These are phyloP conservation scores for Drosophila auraria DNA, from an alignment of 1,140 invertebrate species.

Conservation along the genomic window DNA sequence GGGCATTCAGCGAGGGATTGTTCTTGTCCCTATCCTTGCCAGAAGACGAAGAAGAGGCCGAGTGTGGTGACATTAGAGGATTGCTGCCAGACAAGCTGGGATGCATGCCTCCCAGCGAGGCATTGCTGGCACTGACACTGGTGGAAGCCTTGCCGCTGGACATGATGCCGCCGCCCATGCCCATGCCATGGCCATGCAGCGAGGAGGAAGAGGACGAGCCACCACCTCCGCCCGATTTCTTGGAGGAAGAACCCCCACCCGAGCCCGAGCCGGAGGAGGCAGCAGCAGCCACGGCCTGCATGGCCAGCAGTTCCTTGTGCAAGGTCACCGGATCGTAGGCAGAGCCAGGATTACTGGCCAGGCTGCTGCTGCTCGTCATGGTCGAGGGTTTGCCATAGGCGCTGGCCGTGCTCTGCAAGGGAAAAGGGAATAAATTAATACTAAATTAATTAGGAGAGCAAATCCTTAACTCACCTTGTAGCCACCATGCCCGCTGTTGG, in stretches of 20 bases:
- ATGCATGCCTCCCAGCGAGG: conserved; percentile 56
- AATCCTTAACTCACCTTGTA: conserved; percentile 67
- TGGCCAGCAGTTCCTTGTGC: conserved; percentile 84
- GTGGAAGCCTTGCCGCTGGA: conserved; percentile 62
- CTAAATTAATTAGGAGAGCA: neutral
- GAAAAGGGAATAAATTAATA: neutral
- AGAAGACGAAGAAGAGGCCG: conserved; percentile 41
- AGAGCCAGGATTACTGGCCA: conserved; percentile 71
- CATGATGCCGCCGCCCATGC: conserved; percentile 59
- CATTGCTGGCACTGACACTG: conserved; percentile 65
- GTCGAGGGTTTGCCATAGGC: conserved; percentile 77
- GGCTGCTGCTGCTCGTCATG: conserved; percentile 70
- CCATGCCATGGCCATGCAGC: conserved; percentile 61
- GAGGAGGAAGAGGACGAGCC: conserved; percentile 46
- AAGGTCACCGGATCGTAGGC: conserved; percentile 83
- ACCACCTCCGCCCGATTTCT: conserved; percentile 71
- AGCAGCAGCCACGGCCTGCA: conserved; percentile 83
- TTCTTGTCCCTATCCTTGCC: conserved; percentile 75
- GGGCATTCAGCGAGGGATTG: conserved; percentile 81
- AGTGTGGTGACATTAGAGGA: conserved; percentile 72
- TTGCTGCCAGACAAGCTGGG: conserved; percentile 43
- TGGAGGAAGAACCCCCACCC: conserved; percentile 66
- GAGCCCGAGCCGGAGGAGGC: conserved; percentile 62
- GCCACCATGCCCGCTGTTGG: conserved; percentile 66
- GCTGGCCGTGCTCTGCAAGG: conserved; percentile 69